These are phyloP conservation scores for Hemicordylus capensis DNA, from an alignment of 2,113 vertebrate genomes.

Conservation along the genomic window DNA sequence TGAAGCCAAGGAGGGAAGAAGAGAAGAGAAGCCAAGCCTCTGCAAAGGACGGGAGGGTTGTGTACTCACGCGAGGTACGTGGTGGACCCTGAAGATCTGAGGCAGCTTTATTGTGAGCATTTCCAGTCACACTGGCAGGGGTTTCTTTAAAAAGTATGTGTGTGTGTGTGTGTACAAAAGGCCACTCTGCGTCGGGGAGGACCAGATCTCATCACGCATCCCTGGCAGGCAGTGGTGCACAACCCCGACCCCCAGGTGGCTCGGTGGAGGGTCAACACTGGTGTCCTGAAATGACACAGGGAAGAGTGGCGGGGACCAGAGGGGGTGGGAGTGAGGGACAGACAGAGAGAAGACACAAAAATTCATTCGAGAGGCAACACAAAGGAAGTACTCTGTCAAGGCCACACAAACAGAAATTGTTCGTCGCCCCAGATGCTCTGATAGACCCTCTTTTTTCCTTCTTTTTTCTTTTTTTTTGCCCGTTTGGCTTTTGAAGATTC, in stretches of 20 bases:
- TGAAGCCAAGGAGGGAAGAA: no score
- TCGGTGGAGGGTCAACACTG: background rate
- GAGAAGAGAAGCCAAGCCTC: no score
- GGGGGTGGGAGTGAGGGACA: background rate
- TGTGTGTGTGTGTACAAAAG: background rate
- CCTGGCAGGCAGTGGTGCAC: no score
- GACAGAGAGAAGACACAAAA: no score
- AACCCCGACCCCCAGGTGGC: background rate
- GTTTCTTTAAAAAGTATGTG: background rate
- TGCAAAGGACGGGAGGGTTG: no score
- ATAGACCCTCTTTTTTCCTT: background rate
- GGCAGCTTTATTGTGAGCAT: constrained; percentile 85
- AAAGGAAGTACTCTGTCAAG: background rate
- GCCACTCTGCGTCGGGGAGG: background rate
- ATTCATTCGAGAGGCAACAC: background rate
- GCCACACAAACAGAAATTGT: background rate
- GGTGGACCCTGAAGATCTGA: constrained; percentile 82
- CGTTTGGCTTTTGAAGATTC: no score
- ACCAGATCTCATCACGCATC: background rate
- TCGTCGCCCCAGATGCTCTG: no score
- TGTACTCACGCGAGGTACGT: constrained; percentile 81
- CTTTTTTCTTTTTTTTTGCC: no score
- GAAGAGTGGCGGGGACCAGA: background rate
- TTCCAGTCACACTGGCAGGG: background rate
- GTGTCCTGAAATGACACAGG: background rate